phyloP scores from a whole-genome alignment of 2,113 vertebrate genomes.

The Meleagris gallopavo region DNA sequence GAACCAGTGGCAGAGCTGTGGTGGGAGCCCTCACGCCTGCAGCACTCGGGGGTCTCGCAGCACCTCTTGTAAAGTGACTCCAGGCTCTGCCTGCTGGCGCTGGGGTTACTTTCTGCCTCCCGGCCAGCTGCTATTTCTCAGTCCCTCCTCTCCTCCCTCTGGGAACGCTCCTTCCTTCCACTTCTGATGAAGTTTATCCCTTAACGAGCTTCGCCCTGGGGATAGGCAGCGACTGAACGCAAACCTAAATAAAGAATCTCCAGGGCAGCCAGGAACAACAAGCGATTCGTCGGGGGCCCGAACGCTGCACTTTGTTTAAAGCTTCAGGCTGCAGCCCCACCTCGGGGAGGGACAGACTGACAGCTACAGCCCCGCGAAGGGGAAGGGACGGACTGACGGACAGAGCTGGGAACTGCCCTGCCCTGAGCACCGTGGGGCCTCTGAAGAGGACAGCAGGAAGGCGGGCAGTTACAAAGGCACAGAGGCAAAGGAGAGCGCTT shows the following conservation, averaged over 20 bases:
- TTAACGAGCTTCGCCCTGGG: background rate
- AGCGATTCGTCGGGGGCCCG: background rate
- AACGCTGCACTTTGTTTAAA: too few species aligned
- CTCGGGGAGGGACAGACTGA: too few species aligned
- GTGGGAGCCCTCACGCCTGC: too few species aligned
- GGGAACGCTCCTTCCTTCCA: background rate
- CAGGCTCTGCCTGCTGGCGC: background rate
- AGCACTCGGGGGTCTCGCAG: too few species aligned
- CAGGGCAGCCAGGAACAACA: background rate
- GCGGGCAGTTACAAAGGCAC: background rate
- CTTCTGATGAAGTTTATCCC: background rate
- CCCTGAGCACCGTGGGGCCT: too few species aligned
- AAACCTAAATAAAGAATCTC: background rate
- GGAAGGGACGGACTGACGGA: too few species aligned
- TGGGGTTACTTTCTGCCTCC: background rate
- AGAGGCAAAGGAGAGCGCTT: fast-evolving
- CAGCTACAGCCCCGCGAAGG: too few species aligned
- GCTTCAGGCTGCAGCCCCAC: too few species aligned
- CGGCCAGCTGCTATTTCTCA: background rate
- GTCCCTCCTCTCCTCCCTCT: background rate
- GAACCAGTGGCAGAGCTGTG: too few species aligned
- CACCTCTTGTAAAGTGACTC: too few species aligned
- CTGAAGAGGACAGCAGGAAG: too few species aligned
- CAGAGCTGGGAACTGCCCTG: too few species aligned
- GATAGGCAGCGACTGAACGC: background rate